A percentile compares a stretch with the other conserved stretches of the same genome.
Evolutionary conservation across 2,113 vertebrate genomes (phyloP).

Genomic region (Platichthys flesus): DNA sequence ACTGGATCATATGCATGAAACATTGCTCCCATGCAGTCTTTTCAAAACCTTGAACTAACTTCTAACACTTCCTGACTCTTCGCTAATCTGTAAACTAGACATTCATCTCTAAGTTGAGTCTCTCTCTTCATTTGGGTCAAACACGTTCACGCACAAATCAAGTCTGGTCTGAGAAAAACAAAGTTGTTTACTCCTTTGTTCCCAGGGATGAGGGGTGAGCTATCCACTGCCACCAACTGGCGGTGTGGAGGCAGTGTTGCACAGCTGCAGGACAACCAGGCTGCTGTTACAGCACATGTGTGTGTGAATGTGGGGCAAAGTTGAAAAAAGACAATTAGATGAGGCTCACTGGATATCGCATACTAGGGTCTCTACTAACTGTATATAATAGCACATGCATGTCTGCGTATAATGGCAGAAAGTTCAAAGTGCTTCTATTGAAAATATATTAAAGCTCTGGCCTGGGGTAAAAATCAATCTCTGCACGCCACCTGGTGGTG

Average conservation of each 20-base stretch:
- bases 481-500: conserved; percentile 57
- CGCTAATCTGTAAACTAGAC: neutral
- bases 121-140: neutral
- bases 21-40: neutral
- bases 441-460: neutral
- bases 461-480: neutral
- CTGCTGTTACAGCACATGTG: neutral
- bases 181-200: conserved; percentile 79
- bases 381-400: neutral
- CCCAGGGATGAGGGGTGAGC: conserved; percentile 9
- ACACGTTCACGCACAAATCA: conserved; percentile 16
- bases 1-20: neutral
- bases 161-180: conserved; percentile 62
- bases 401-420: neutral
- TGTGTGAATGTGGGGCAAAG: neutral
- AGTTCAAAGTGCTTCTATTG: neutral
- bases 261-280: conserved; percentile 2
- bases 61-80: neutral
- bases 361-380: neutral
- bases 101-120: neutral
- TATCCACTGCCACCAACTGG: conserved; percentile 61
- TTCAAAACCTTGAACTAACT: neutral
- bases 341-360: neutral
- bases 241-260: neutral
- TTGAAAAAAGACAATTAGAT: neutral